Evolutionary conservation across 92 coral and sea anemone genomes (phyloP), one percentile per base, ranked within the genome.

Genomic region (Zoanthus sociatus): DNA sequence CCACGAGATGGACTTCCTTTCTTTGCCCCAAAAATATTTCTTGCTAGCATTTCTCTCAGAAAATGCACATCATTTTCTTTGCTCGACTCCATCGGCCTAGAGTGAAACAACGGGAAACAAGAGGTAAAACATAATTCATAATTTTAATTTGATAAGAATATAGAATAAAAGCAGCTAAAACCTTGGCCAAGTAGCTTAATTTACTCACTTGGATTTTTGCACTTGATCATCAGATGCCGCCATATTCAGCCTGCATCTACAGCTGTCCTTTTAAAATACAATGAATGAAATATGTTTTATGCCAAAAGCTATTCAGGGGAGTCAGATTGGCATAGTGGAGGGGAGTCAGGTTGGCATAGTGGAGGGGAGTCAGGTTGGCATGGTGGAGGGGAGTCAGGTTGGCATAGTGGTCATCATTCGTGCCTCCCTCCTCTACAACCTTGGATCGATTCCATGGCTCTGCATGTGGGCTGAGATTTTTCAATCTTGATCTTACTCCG

Each of bases 71-170:
- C 51, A 58, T 86, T 77, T 7, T 60, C 77, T 1, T 86, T 68
- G 73, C 76, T 76, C 84, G 84, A 76, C 84, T 86, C 77, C 89
- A 86, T 86, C 16, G 71, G 89, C 77, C 74, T 55, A 20, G 82
- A 86, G 51, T 60, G 60, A 63, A 74, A 86, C 68, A 6, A 73
- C 44, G 64, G 50, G 83, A 71, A 75, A 26, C 21, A 15, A 51
- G 45, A 33, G 26, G 61, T 54, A 76, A 77, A 31, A 77, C 60
- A 77, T 20, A 55, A 51, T 32, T 44, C 8, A 53, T 60, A 77
- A 77, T 50, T n/a, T 5, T 48, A 48, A 48, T 5, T 31, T 77
- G 30, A 77, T 48, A 77, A 77, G 83, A 77, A 77, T 47, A 47
- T 47, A 77, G 83, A 77, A 37, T 47, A 26, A 77, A 77, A 77